Evolutionary conservation across 2,113 vertebrate species (phyloP).

Genomic region (Bambusicola thoracicus): DNA sequence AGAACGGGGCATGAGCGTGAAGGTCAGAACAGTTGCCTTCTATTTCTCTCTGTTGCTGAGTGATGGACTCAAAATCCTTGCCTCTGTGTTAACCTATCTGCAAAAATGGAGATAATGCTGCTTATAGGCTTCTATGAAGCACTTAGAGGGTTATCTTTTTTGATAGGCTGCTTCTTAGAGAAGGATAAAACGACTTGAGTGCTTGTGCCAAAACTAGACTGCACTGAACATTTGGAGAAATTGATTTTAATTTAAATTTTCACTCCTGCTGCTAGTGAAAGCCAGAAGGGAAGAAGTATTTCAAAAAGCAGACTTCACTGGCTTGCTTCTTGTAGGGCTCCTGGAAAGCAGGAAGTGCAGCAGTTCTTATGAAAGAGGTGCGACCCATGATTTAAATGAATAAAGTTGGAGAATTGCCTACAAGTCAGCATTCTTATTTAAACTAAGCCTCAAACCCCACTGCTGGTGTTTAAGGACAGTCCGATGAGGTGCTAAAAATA

Average conservation of each 20-base stretch:
- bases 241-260: constrained; percentile 62
- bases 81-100: constrained; percentile 51
- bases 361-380: background rate
- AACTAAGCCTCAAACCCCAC: background rate
- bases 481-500: background rate
- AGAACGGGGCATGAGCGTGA: background rate
- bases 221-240: constrained; percentile 67
- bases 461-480: background rate
- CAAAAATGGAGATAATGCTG: constrained; percentile 54
- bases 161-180: constrained; percentile 66
- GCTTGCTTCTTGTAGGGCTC: background rate
- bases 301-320: constrained; percentile 21
- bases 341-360: constrained; percentile 7
- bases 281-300: constrained; percentile 58
- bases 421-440: background rate
- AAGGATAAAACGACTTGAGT: constrained; percentile 56
- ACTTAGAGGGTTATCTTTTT: constrained; percentile 65
- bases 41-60: constrained; percentile 33
- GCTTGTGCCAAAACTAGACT: constrained; percentile 63
- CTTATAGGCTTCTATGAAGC: constrained; percentile 21
- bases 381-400: background rate
- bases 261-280: constrained; percentile 45
- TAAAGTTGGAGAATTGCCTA: background rate
- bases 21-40: constrained; percentile 35
- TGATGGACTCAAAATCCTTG: constrained; percentile 25